These are phyloP conservation scores for Nothocercus julius DNA, from an alignment of 2,113 vertebrate genomes.

Conservation along the genomic window DNA sequence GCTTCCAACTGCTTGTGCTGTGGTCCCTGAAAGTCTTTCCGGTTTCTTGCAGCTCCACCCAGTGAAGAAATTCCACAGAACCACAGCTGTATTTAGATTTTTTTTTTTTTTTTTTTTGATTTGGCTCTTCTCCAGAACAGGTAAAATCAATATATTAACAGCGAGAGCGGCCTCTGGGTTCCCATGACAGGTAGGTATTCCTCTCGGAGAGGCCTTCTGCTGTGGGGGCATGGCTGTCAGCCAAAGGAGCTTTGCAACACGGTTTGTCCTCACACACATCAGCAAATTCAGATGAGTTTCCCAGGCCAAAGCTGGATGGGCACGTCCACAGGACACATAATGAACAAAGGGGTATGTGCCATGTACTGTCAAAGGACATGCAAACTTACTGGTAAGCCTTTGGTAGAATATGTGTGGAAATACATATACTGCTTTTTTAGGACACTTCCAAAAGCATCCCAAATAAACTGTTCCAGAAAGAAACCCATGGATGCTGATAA, in stretches of 20 bases:
- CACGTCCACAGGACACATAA: not conserved
- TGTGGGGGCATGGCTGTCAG: too few relatives aligned
- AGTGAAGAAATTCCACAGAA: not conserved
- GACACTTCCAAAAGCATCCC: not conserved
- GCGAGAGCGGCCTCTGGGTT: not conserved
- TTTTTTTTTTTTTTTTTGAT: not conserved
- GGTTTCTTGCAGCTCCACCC: not conserved
- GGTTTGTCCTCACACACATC: not conserved
- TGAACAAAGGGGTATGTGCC: not conserved
- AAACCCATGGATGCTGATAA: not conserved
- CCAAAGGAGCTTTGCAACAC: not conserved
- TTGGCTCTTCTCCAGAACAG: not conserved
- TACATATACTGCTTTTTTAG: not conserved
- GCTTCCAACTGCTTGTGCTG: not conserved
- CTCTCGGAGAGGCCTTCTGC: not conserved
- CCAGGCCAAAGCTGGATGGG: fast-evolving
- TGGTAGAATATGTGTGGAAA: not conserved
- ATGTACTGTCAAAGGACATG: not conserved
- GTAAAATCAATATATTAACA: not conserved
- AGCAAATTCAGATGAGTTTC: not conserved
- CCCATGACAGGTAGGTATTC: not conserved
- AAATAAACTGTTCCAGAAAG: not conserved
- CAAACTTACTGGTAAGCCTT: not conserved
- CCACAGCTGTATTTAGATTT: not conserved
- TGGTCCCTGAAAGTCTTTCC: not conserved